A percentile compares a stretch with the other conserved stretches of the same genome.
Evolutionary conservation across 2,888 invertebrate species (phyloP).

Genomic region (Eupithecia centaureata): DNA sequence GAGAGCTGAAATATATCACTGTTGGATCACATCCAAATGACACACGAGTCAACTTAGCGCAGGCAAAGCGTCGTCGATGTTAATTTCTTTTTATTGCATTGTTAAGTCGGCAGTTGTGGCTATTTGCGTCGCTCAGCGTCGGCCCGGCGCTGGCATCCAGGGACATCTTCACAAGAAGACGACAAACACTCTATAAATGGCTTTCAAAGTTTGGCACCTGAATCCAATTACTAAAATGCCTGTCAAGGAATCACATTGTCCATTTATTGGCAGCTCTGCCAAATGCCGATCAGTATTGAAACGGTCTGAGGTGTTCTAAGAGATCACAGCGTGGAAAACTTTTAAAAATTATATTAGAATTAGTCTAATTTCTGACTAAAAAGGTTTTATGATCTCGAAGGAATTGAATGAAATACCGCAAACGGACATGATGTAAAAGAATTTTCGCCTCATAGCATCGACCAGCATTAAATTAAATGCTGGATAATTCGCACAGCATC

Average conservation of each 20-base stretch:
- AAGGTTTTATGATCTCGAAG: no score
- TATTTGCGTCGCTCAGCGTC: conserved; percentile 78
- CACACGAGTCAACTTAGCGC: conserved; percentile 81
- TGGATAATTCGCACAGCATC: no score
- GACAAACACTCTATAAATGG: conserved; percentile 81
- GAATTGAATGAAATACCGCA: no score
- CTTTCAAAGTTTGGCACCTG: conserved; percentile 68
- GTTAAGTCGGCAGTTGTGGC: conserved; percentile 71
- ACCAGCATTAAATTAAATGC: no score
- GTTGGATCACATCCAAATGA: conserved; percentile 79
- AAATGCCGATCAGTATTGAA: conserved; percentile 36
- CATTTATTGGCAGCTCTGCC: conserved; percentile 46
- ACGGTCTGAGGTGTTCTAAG: neutral
- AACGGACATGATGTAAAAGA: no score
- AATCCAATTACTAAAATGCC: conserved; percentile 51
- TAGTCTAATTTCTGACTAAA: no score
- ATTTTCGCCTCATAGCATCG: no score
- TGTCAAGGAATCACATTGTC: conserved; percentile 36
- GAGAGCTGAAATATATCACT: conserved; percentile 71
- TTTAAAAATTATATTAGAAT: neutral
- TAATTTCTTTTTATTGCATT: conserved; percentile 84
- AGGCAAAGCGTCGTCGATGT: conserved; percentile 71
- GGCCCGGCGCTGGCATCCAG: conserved; percentile 76
- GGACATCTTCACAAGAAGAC: conserved; percentile 79
- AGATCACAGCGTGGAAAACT: neutral